Conservation (phyloP, 2,113 vertebrate genomes). For the Nannospalax galili region DNA sequence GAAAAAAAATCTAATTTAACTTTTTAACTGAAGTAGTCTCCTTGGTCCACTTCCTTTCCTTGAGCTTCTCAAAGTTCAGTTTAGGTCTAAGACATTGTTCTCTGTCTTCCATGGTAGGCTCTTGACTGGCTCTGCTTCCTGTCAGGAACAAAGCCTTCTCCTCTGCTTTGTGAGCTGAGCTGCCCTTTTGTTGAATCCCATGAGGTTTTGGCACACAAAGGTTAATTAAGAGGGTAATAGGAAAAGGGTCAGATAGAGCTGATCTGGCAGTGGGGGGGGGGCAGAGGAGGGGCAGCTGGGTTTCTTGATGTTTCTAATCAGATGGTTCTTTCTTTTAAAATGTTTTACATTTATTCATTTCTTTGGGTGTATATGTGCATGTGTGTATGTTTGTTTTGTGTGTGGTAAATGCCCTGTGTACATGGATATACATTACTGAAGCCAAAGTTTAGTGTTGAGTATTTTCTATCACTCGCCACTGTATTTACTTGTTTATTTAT, state of each 20-base stretch:
- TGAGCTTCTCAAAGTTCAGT: neutral
- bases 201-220: neutral
- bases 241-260: neutral
- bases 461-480: neutral
- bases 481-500: no score
- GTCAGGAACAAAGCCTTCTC: neutral
- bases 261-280: no score
- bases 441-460: neutral
- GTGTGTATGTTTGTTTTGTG: neutral
- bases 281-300: no score
- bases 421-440: neutral
- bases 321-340: neutral
- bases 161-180: neutral
- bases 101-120: rapidly evolving
- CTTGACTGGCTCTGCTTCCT: neutral
- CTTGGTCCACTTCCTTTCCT: neutral
- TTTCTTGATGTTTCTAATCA: neutral
- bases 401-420: neutral
- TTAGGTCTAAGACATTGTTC: no score
- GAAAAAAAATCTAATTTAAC: neutral
- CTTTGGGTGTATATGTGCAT: neutral
- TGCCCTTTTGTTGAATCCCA: neutral
- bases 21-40: no score
- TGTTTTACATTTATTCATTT: neutral
- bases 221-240: neutral